Percentiles rank a stretch among this genome's conserved stretches.
Evolutionary conservation across 1,140 invertebrate genomes (phyloP).

Genomic region (Rhynchophorus ferrugineus): DNA sequence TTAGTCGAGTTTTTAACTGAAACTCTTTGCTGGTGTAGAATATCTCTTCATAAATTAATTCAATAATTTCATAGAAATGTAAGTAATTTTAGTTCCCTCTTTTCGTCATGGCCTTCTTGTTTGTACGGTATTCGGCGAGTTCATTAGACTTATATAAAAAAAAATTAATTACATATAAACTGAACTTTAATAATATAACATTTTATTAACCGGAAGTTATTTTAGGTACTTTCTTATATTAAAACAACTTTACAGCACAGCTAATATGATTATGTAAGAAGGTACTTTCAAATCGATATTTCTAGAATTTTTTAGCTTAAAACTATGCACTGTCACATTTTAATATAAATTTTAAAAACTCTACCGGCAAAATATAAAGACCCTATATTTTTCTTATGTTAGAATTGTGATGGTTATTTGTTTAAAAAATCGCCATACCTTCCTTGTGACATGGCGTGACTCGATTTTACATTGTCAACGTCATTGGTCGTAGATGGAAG

Average conservation of each 20-base stretch:
- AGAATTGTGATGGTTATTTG: neutral
- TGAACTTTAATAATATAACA: too few species aligned
- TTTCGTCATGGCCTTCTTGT: neutral
- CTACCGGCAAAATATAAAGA: neutral
- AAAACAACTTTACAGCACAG: too few species aligned
- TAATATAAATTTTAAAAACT: too few species aligned
- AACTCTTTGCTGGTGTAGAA: neutral
- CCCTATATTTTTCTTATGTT: neutral
- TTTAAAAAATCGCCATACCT: neutral
- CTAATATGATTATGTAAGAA: conserved; percentile 5
- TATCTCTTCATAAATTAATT: neutral
- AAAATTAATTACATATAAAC: too few species aligned
- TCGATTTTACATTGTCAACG: neutral
- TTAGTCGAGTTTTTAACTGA: neutral
- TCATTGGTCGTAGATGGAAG: conserved; percentile 7
- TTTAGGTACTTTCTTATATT: too few species aligned
- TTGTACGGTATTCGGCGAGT: too few species aligned
- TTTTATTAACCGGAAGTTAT: too few species aligned
- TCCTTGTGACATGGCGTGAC: conserved; percentile 20
- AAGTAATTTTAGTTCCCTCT: too few species aligned
- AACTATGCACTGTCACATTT: neutral
- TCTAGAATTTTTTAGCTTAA: neutral
- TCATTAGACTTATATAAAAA: too few species aligned
- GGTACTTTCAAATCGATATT: conserved; percentile 2
- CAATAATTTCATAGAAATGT: too few species aligned